Evolutionary conservation across 1,140 invertebrate genomes (phyloP).

Genomic region (Aphis gossypii): DNA sequence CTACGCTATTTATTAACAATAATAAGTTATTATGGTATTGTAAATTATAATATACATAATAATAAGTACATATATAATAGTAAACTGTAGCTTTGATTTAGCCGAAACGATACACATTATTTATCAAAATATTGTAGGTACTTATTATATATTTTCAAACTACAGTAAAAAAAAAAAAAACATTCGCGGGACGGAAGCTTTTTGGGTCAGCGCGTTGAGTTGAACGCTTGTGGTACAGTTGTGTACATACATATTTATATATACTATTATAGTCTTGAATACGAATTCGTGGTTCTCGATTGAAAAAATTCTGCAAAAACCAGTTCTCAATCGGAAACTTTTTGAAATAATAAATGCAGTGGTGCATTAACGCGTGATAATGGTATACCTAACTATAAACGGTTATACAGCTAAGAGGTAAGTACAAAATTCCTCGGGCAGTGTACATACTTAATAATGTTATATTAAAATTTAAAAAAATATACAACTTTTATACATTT

Average conservation of each 20-base stretch:
- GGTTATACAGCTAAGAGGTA: neutral
- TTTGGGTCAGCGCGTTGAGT: neutral
- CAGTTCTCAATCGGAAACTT: neutral
- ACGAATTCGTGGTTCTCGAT: neutral
- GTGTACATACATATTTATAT: neutral
- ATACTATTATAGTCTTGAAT: neutral
- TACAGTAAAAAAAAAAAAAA: neutral
- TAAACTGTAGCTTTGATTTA: neutral
- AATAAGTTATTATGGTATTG: neutral
- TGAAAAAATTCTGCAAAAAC: neutral
- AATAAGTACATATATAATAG: neutral
- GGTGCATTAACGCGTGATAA: neutral
- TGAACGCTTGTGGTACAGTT: neutral
- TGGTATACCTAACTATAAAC: neutral
- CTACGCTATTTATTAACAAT: constrained; percentile 2
- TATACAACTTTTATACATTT: neutral
- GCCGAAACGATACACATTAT: neutral
- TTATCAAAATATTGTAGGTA: neutral
- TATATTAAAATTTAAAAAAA: neutral
- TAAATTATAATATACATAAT: neutral
- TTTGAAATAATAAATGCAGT: neutral
- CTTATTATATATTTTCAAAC: neutral
- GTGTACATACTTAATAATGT: neutral
- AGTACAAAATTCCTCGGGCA: neutral
- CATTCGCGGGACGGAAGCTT: neutral